Evolutionary conservation across 2,888 invertebrate genomes (phyloP).

Genomic region (Coronaproctus castanopsis): DNA sequence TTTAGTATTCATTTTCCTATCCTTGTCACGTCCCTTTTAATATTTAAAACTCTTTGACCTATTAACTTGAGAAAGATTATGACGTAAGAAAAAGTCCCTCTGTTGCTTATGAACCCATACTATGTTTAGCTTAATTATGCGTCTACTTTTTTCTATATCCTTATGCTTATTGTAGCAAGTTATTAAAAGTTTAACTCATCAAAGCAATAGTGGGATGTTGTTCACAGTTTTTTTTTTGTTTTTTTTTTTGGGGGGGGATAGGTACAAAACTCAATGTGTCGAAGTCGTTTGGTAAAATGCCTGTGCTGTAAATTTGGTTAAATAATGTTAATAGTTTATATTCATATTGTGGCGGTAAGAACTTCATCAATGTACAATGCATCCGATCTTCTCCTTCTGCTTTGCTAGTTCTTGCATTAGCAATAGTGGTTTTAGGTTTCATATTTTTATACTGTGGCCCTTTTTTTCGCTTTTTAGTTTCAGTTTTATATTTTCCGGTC

Average conservation of each 20-base stretch:
- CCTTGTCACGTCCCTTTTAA: not conserved
- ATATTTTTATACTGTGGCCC: not conserved
- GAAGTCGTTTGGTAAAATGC: not conserved
- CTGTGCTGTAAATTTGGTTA: not conserved
- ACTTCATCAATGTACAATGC: not conserved
- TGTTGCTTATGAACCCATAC: not conserved
- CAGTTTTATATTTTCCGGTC: not conserved
- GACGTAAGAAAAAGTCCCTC: not conserved
- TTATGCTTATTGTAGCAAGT: not conserved
- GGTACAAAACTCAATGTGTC: not conserved
- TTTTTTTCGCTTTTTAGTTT: not conserved
- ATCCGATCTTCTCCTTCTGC: not conserved
- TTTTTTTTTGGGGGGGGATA: not conserved
- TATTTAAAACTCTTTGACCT: not conserved
- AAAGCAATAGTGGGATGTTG: not conserved
- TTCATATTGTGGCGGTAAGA: not conserved
- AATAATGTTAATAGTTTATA: not conserved
- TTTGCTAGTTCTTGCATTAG: not conserved
- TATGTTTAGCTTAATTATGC: not conserved
- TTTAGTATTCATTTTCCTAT: not conserved
- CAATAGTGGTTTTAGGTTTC: too few relatives aligned
- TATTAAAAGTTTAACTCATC: not conserved
- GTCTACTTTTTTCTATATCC: not conserved
- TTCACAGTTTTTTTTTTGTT: not conserved
- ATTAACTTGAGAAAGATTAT: not conserved